Evolutionary conservation across 2,797 vertebrate species (phyloP).

Genomic region (Podarcis siculus): DNA sequence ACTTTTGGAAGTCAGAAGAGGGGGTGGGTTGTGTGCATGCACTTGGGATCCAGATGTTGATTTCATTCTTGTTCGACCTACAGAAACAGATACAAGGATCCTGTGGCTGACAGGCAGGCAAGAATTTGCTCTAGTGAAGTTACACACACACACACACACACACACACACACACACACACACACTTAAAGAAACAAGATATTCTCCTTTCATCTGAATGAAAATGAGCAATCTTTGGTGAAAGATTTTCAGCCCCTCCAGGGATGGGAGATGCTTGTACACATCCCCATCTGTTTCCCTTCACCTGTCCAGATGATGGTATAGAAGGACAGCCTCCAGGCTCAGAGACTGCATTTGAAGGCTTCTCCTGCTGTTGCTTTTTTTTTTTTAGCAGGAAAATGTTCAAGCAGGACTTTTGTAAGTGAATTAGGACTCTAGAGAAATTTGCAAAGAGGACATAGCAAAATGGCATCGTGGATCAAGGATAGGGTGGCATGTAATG

Average conservation of each 20-base stretch:
- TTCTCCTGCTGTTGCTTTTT: neutral
- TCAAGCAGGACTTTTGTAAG: neutral
- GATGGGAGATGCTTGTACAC: slow-evolving; percentile 30
- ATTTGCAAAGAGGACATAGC: slow-evolving; percentile 3
- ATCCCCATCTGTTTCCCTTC: slow-evolving; percentile 49
- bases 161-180: too few relatives aligned
- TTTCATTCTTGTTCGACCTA: too few relatives aligned
- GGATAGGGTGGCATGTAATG: too few relatives aligned
- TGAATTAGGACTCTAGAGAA: neutral
- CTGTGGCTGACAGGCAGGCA: too few relatives aligned
- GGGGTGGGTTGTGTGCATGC: too few relatives aligned
- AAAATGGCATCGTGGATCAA: too few relatives aligned
- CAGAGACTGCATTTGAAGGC: slow-evolving; percentile 57
- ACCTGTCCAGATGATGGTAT: slow-evolving; percentile 63
- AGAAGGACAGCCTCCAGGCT: slow-evolving; percentile 60
- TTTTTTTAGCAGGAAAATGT: slow-evolving; percentile 44
- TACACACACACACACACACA: too few relatives aligned
- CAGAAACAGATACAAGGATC: too few relatives aligned
- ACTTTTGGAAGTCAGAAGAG: too few relatives aligned
- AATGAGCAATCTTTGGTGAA: slow-evolving; percentile 67
- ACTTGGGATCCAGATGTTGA: too few relatives aligned
- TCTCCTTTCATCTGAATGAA: slow-evolving; percentile 61
- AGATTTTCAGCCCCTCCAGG: slow-evolving; percentile 50
- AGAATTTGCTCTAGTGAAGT: too few relatives aligned
- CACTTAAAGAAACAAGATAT: too few relatives aligned